Conservation (phyloP, 2,113 vertebrate genomes). For the Actinemys pallida region DNA sequence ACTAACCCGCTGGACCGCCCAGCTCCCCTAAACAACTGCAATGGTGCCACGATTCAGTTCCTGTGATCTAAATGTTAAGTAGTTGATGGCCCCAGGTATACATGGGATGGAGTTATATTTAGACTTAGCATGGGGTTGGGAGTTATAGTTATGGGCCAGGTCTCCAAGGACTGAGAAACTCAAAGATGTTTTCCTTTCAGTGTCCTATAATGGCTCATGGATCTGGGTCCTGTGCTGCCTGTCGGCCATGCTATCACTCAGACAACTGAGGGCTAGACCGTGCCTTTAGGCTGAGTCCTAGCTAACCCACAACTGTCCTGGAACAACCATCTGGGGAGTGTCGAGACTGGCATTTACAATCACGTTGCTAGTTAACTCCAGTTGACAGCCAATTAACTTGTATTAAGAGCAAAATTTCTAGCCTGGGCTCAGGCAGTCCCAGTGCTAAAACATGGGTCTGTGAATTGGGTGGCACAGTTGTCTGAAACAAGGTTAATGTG, state of each 20-base stretch:
- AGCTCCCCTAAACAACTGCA: not conserved
- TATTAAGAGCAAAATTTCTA: not conserved
- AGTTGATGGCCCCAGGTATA: not conserved
- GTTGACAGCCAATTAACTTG: not conserved
- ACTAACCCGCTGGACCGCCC: rapidly evolving
- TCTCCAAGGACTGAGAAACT: not conserved
- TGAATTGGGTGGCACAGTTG: not conserved
- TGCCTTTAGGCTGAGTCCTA: not conserved
- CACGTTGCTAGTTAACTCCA: rapidly evolving
- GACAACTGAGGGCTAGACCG: not conserved
- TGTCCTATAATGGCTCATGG: not conserved
- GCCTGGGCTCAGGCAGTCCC: not conserved
- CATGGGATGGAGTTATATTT: not conserved
- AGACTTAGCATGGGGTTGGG: not conserved
- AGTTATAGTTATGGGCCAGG: not conserved
- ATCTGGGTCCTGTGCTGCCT: not conserved
- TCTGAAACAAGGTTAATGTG: not conserved
- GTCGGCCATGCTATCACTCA: not conserved
- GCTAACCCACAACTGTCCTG: not conserved
- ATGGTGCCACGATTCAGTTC: not conserved
- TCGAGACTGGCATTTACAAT: not conserved
- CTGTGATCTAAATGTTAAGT: not conserved
- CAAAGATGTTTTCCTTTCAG: not conserved
- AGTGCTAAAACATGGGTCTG: not conserved
- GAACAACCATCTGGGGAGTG: not conserved